A percentile compares a stretch with the other conserved stretches of the same genome.
Conservation (phyloP, 2,888 invertebrate genomes). For the Troglohyphantes excavatus region DNA sequence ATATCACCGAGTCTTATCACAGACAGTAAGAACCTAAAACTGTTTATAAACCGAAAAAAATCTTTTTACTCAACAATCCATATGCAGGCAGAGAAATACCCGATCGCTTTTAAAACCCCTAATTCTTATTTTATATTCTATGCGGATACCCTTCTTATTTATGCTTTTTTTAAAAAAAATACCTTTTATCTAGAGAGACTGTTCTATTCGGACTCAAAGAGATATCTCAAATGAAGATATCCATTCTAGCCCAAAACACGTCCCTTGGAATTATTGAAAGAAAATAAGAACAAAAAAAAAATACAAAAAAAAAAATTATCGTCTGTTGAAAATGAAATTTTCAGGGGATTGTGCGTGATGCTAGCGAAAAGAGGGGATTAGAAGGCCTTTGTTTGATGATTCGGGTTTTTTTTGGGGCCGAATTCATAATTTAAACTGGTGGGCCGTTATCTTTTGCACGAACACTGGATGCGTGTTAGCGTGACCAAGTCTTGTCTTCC, state of each 20-base stretch:
- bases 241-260: not conserved
- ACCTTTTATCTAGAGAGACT: not conserved
- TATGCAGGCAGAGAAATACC: not conserved
- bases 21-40: no score
- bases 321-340: conserved; percentile 26
- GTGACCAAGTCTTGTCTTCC: not conserved
- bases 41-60: not conserved
- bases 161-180: not conserved
- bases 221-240: not conserved
- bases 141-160: not conserved
- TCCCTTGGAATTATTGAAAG: not conserved
- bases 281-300: not conserved
- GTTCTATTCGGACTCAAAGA: not conserved
- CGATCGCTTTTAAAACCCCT: not conserved
- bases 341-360: not conserved
- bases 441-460: not conserved
- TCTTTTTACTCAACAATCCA: not conserved
- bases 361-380: not conserved
- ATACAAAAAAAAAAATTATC: conserved; percentile 7
- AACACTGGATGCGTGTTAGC: not conserved
- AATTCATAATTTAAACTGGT: not conserved
- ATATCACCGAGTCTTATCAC: no score
- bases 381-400: not conserved
- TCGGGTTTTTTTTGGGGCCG: not conserved
- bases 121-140: conserved; percentile 4